Conservation (phyloP, 64 coral and sea anemone species). For the Porites lutea region DNA sequence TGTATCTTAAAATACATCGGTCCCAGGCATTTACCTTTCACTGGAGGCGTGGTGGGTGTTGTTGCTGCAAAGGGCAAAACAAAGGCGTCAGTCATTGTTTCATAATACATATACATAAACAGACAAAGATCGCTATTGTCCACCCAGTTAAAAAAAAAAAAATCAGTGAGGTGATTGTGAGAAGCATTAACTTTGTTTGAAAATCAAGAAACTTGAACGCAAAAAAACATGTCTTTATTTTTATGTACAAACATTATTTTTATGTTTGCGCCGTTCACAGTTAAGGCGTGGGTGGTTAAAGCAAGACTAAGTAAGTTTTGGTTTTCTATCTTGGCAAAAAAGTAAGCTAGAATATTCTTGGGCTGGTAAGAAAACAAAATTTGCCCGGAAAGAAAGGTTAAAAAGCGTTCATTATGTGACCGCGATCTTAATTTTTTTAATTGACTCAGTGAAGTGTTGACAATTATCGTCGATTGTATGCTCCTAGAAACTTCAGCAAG, state of each 20-base stretch:
- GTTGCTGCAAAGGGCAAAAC: conserved; percentile 39
- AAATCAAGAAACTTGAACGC: too few relatives aligned
- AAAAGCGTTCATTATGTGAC: neutral
- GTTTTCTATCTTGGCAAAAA: too few relatives aligned
- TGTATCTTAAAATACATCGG: too few relatives aligned
- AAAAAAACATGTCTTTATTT: too few relatives aligned
- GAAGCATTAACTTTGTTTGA: too few relatives aligned
- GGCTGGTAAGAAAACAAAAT: neutral
- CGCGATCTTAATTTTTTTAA: neutral
- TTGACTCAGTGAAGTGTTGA: neutral
- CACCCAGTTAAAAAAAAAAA: neutral
- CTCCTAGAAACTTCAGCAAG: conserved; percentile 33
- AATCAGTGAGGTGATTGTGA: too few relatives aligned
- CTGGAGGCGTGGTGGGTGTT: conserved; percentile 39
- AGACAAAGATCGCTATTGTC: too few relatives aligned
- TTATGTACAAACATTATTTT: too few relatives aligned
- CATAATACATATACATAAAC: too few relatives aligned
- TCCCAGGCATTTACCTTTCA: conserved; percentile 38
- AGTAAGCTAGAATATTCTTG: neutral
- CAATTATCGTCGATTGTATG: neutral
- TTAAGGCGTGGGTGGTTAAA: too few relatives aligned
- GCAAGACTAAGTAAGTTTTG: too few relatives aligned
- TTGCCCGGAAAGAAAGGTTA: neutral
- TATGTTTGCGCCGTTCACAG: too few relatives aligned
- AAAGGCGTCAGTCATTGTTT: neutral